phyloP scores from a whole-genome alignment of 2,113 vertebrate genomes.

The Macquaria australasica region DNA sequence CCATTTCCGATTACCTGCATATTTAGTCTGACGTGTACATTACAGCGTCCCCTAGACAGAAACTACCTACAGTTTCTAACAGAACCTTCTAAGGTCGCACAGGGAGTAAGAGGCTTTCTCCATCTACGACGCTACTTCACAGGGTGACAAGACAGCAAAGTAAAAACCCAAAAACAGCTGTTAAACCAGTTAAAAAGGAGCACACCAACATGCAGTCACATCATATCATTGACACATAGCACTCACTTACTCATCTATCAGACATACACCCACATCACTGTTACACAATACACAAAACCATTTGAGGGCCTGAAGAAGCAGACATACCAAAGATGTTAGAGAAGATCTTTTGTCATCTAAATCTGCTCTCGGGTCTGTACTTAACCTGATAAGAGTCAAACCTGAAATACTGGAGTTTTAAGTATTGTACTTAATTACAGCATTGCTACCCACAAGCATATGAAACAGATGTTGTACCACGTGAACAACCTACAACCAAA shows the following conservation, averaged over 20 bases:
- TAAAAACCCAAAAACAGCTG: conserved; percentile 42
- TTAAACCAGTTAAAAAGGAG: not conserved
- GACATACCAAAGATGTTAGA: conserved; percentile 11
- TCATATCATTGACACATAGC: conserved; percentile 6
- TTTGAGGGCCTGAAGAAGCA: conserved; percentile 13
- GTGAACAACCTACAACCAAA: too few relatives aligned
- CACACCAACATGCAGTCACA: not conserved
- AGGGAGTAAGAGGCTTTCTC: not conserved
- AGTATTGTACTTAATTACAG: not conserved
- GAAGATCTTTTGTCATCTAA: conserved; percentile 7
- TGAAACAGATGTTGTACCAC: too few relatives aligned
- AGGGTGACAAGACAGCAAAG: conserved; percentile 24
- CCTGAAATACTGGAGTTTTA: not conserved
- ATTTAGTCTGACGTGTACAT: conserved; percentile 15
- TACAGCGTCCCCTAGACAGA: conserved; percentile 1
- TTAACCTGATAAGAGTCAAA: conserved; percentile 12
- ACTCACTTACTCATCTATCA: conserved; percentile 37
- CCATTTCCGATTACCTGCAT: not conserved
- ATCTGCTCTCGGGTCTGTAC: not conserved
- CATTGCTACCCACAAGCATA: too few relatives aligned
- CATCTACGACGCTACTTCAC: not conserved
- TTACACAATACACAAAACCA: conserved; percentile 10
- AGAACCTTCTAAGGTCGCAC: conserved; percentile 55
- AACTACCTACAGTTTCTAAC: conserved; percentile 10
- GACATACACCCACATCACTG: not conserved